Base-by-base conservation (phyloP, 2,113 vertebrate species). In the Hiodon tergisus region DNA sequence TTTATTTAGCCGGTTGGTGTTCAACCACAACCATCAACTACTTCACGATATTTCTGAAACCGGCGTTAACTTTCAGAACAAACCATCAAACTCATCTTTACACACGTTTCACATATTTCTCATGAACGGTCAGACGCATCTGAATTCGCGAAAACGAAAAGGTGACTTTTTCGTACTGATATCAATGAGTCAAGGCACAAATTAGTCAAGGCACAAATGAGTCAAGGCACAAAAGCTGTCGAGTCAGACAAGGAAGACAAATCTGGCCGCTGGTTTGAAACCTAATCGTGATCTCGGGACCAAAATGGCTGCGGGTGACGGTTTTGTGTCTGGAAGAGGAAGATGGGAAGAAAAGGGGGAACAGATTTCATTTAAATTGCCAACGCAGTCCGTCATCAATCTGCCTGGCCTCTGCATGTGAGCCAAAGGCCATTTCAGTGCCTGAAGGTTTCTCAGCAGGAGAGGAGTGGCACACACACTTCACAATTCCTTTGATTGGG, bases 221-320 rank as follows among this genome's bases (percentile, higher is more conserved):
- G 60, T 71, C 68, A 47, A 71, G 71, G 65, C 65, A 61, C 62
- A 16, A 68, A 58, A 61, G 68, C 75, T 65, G 67, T 71, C 75
- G 65, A 46, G 67, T 47, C 60, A 65, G 75, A 65, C 52, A 51
- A 67, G 54, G 58, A 52, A 75, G 65, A 54, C 58, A 54, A 17
- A n/a, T 69, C 74, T 76, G 74, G 58, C 74, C 66, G 7, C 11
- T 55, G 72, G 72, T 17, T 70, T 50, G 69, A 8, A 57, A 57
- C 51, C 31, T 31, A n/a, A n/a, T 70, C 52, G 52, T 31, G 16
- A 16, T 57, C 51, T 47, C 2, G 16, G 48, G 11, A 6, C n/a
- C 6, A 17, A 53, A 52, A n/a, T n/a, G 10, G 51, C 60, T 55
- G 31, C 58, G 63, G 75, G 53, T 71, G 54, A 50, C 67, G 3